A percentile compares a stretch with the other conserved stretches of the same genome.
Conservation (phyloP, 2,113 vertebrate genomes). For the Leucoraja erinaceus region DNA sequence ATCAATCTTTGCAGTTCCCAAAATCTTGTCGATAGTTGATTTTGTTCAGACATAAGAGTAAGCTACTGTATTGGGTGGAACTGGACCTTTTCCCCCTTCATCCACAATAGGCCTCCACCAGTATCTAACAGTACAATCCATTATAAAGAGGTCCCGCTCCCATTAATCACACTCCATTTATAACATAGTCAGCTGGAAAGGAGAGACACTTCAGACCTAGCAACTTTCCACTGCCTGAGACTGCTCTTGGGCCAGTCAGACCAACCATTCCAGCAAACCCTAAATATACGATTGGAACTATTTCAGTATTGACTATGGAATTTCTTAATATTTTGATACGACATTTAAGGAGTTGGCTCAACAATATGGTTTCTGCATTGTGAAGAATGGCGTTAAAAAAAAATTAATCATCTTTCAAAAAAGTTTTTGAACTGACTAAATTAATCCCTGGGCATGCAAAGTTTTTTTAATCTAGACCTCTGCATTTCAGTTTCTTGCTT, state of each 20-base stretch:
- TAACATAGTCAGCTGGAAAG: neutral
- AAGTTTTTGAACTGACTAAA: neutral
- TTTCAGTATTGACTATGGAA: neutral
- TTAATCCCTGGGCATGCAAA: neutral
- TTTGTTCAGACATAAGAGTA: neutral
- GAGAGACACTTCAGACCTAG: neutral
- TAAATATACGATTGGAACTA: neutral
- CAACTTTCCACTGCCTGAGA: neutral
- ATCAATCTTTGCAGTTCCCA: constrained; percentile 17
- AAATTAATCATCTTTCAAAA: neutral
- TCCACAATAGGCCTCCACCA: neutral
- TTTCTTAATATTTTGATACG: too few species aligned
- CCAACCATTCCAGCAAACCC: too few species aligned
- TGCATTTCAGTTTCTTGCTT: neutral
- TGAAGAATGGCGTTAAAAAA: neutral
- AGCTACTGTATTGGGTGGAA: neutral
- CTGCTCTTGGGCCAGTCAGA: neutral
- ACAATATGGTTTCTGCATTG: neutral
- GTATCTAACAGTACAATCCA: neutral
- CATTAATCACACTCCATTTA: constrained; percentile 4
- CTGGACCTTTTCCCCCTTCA: neutral
- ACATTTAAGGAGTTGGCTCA: neutral
- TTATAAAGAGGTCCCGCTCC: neutral
- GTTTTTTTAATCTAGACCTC: neutral
- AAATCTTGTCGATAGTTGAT: neutral